Evolutionary conservation across 2,888 invertebrate species (phyloP).

Genomic region (Phania funesta): DNA sequence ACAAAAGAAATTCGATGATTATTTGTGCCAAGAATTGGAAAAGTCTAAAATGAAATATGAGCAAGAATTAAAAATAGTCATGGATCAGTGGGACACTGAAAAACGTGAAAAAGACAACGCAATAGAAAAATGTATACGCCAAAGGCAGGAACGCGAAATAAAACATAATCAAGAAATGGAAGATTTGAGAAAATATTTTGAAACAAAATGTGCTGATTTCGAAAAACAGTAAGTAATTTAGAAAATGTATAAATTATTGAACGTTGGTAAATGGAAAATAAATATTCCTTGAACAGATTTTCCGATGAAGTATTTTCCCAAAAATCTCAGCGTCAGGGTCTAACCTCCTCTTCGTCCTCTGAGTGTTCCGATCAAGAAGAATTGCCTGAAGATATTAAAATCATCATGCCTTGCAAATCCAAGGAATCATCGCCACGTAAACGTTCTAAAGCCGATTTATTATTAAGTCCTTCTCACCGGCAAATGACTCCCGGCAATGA

Average conservation of each 20-base stretch:
- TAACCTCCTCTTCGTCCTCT: conserved; percentile 71
- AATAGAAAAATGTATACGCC: conserved; percentile 81
- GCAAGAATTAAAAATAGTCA: conserved; percentile 75
- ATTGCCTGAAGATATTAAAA: conserved; percentile 73
- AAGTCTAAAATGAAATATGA: conserved; percentile 79
- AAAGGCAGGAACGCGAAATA: conserved; percentile 83
- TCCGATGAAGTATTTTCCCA: conserved; percentile 86
- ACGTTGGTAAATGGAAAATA: not conserved
- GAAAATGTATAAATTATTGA: not conserved
- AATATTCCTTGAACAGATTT: conserved; percentile 79
- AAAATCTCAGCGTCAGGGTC: conserved; percentile 83
- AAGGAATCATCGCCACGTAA: conserved; percentile 77
- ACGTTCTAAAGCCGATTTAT: conserved; percentile 76
- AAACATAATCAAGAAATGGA: conserved; percentile 89
- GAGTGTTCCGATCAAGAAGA: conserved; percentile 79
- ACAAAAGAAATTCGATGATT: conserved; percentile 82
- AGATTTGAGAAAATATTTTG: conserved; percentile 89
- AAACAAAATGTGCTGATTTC: conserved; percentile 89
- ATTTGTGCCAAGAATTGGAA: conserved; percentile 82
- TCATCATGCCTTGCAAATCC: conserved; percentile 50
- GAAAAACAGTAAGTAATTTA: conserved; percentile 85
- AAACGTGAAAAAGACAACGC: conserved; percentile 83
- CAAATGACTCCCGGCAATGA: conserved; percentile 78
- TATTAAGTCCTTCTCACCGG: conserved; percentile 79
- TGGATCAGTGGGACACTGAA: conserved; percentile 82